Conservation (phyloP, 2,113 vertebrate genomes). For the Gadus chalcogrammus region DNA sequence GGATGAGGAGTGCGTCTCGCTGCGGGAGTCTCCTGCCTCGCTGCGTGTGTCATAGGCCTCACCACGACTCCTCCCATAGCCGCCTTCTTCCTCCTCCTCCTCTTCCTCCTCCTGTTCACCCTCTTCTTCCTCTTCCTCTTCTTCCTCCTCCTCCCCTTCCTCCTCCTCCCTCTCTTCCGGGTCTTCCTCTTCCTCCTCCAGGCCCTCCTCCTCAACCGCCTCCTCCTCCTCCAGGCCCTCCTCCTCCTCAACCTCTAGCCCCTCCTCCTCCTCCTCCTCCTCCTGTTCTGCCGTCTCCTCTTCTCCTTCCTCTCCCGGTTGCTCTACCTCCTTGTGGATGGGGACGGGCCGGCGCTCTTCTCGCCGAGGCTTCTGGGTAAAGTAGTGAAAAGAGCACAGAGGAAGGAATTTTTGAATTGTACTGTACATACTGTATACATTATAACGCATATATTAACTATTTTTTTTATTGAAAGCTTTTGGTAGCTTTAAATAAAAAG, state of each 20-base stretch:
- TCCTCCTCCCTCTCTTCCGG: neutral
- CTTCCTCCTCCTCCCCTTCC: conserved; percentile 3
- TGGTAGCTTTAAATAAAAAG: no score
- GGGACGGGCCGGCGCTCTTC: conserved; percentile 76
- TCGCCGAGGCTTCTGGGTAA: conserved; percentile 76
- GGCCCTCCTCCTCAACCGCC: neutral
- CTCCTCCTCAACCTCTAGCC: neutral
- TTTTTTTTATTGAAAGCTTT: neutral
- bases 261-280: neutral
- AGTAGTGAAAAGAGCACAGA: conserved; percentile 51
- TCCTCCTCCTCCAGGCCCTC: neutral
- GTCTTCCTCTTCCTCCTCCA: neutral
- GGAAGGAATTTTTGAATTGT: conserved; percentile 37
- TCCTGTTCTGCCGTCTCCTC: neutral
- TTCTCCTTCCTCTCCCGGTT: conserved; percentile 76
- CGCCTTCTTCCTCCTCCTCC: conserved; percentile 79
- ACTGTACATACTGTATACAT: neutral
- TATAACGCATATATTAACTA: neutral
- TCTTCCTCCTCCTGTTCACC: conserved; percentile 75
- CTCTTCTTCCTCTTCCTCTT: neutral
- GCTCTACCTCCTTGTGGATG: conserved; percentile 80
- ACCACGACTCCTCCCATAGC: conserved; percentile 82
- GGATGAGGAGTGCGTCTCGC: conserved; percentile 74
- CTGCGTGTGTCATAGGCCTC: conserved; percentile 95
- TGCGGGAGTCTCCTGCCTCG: conserved; percentile 92